A percentile compares a stretch with the other conserved stretches of the same genome.
phyloP scores from a whole-genome alignment of 2,888 invertebrate species.

The Formica aserva region DNA sequence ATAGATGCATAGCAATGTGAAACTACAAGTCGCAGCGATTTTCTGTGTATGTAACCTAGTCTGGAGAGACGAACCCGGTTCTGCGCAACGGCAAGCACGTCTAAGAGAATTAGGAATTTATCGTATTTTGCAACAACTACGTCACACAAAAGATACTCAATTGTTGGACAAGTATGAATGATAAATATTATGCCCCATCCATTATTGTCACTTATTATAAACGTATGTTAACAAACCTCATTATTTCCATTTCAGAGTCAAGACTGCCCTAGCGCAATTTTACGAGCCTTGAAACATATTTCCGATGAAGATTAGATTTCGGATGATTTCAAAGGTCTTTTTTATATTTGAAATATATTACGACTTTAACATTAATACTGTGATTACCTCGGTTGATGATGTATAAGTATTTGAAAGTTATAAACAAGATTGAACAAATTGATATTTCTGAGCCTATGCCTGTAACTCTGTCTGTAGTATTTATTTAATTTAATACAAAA shows the following conservation, averaged over 20 bases:
- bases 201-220: conserved; percentile 43
- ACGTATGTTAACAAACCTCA: background rate
- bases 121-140: conserved; percentile 92
- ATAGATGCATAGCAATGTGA: conserved; percentile 93
- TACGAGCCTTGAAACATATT: conserved; percentile 86
- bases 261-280: conserved; percentile 93
- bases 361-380: conserved; percentile 73
- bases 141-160: conserved; percentile 88
- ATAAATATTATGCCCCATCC: conserved; percentile 28
- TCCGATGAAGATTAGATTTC: conserved; percentile 65
- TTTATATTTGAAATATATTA: conserved; percentile 70
- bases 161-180: conserved; percentile 90
- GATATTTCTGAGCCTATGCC: conserved; percentile 64
- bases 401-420: conserved; percentile 72
- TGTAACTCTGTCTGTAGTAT: conserved; percentile 70
- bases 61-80: conserved; percentile 94
- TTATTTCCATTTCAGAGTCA: conserved; percentile 89
- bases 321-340: conserved; percentile 67
- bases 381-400: conserved; percentile 73
- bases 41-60: conserved; percentile 96
- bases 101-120: conserved; percentile 94
- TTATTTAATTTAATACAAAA: conserved; percentile 71
- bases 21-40: conserved; percentile 95
- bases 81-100: conserved; percentile 91
- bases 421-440: conserved; percentile 65